Evolutionary conservation across 2,113 vertebrate genomes (phyloP), one percentile per base, ranked within the genome.

Genomic region (Heloderma charlesbogerti): DNA sequence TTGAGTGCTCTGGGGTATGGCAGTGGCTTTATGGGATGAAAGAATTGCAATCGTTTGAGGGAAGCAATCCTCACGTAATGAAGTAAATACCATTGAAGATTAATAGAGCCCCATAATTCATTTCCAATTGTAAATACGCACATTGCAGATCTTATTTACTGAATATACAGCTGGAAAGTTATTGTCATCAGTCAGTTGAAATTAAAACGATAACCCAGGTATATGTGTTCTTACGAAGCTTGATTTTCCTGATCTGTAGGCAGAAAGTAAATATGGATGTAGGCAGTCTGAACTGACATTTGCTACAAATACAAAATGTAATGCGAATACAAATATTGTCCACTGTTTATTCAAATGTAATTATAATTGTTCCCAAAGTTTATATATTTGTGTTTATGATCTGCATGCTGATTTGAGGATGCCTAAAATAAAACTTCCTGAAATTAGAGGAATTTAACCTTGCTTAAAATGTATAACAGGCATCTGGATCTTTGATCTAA

Each of bases 61-160:
- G 18, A 86, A 51, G 31, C 45, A 74, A 57, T 57, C 9, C 8
- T 71, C 13, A 34, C 45, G 37, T 31, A 67, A 67, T 43, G n/a
- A 57, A 43, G 66, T n/a, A 48, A 72, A 51, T 60, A 12, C 3
- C 5, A 51, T 4, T 34, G 6, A 48, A 51, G 31, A 45, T 66
- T 69, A 69, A 63, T 51, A 43, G 43, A 86, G 43, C 13, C 45
- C 16, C 18, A 25, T 25, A 69, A 86, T 72, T 86, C 20, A 86
- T 71, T 86, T 86, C 84, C 84, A 71, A 20, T 72, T 86, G 66
- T 72, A 51, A n/a, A 86, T 84, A 67, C 31, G 63, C 60, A 84
- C 83, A 67, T 31, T 67, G 7, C 15, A 71, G 37, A 43, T 72
- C 29, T 86, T 69, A 86, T 86, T 86, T 48, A 86, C 43, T 86